Base-by-base conservation (phyloP, 2,797 vertebrate genomes). In the Acipenser transmontanus region DNA sequence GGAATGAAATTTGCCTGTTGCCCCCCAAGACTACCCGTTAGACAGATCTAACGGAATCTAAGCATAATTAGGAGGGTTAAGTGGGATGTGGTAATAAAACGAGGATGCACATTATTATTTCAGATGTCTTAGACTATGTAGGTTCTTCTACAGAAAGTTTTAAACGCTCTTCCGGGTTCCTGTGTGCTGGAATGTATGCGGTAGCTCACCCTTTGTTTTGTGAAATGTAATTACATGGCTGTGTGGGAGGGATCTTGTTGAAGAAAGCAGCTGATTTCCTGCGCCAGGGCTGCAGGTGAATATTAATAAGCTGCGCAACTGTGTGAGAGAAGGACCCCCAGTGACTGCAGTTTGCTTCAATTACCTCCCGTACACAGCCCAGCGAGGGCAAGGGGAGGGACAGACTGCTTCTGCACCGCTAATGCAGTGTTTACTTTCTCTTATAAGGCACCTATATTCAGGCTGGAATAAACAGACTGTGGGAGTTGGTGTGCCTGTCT, bases 161-260 rank as follows among this genome's bases (percentile, higher is more conserved):
- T n/a, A 57, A 57, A 57, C 11, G 54, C 54, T 57, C 54, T 57
- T n/a, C 14, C 4, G 11, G 54, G 54, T 5, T 57, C 11, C 11
- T 13, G 14, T 57, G 54, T 57, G 54, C 54, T 7, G 7, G 17
- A 61, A 47, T 34, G 60, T 61, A 17, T 2, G 9, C 17, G 10
- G n/a, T 17, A 13, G 17, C 17, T 34, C 1, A 47, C 14, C 60
- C 17, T 11, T 47, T 61, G 17, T 34, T 34, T 61, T 4, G 17
- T 61, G 60, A 61, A 61, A 6, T 61, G 60, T 61, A 61, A 61
- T 61, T 61, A 47, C 12, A 34, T 4, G n/a, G 20, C 11, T 61
- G 60, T 61, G 17, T 47, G 11, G 17, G 11, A 17, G 5, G 7
- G 17, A 61, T 9, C 60, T 11, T 7, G 13, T 61, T 8, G 60